These are phyloP conservation scores for Riptortus pedestris DNA, from an alignment of 1,140 invertebrate species.

Conservation along the genomic window DNA sequence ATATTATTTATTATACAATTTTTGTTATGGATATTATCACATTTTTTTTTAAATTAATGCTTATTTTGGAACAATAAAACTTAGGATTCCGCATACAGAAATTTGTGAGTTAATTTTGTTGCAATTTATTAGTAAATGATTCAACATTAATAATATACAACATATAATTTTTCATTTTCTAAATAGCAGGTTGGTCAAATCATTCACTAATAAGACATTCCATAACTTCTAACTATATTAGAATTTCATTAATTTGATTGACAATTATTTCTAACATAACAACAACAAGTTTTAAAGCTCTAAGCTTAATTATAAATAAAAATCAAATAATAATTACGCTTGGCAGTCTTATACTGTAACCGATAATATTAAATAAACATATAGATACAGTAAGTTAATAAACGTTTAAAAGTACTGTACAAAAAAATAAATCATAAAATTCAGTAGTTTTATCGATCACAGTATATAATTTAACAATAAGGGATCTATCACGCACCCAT, in stretches of 20 bases:
- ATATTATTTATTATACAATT: too few relatives aligned
- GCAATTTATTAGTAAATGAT: too few relatives aligned
- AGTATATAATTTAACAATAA: constrained; percentile 27
- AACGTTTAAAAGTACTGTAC: constrained; percentile 10
- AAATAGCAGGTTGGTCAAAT: too few relatives aligned
- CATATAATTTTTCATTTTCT: too few relatives aligned
- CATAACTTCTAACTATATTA: constrained; percentile 15
- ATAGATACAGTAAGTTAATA: neutral
- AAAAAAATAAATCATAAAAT: constrained; percentile 1
- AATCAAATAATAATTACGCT: constrained; percentile 20
- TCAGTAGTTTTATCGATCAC: constrained; percentile 27
- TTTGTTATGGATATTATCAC: too few relatives aligned
- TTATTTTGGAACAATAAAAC: too few relatives aligned
- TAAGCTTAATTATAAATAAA: constrained; percentile 29
- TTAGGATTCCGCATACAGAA: too few relatives aligned
- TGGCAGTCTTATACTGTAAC: constrained; percentile 31
- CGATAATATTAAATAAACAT: constrained; percentile 23
- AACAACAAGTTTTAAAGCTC: constrained; percentile 25
- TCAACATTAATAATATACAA: too few relatives aligned
- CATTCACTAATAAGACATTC: too few relatives aligned
- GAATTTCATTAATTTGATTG: constrained; percentile 17
- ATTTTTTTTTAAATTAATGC: too few relatives aligned
- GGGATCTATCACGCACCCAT: constrained; percentile 19
- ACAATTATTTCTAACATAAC: constrained; percentile 10
- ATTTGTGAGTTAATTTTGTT: too few relatives aligned